These are phyloP conservation scores for Brenthis ino DNA, from an alignment of 2,888 invertebrate genomes.

Conservation along the genomic window DNA sequence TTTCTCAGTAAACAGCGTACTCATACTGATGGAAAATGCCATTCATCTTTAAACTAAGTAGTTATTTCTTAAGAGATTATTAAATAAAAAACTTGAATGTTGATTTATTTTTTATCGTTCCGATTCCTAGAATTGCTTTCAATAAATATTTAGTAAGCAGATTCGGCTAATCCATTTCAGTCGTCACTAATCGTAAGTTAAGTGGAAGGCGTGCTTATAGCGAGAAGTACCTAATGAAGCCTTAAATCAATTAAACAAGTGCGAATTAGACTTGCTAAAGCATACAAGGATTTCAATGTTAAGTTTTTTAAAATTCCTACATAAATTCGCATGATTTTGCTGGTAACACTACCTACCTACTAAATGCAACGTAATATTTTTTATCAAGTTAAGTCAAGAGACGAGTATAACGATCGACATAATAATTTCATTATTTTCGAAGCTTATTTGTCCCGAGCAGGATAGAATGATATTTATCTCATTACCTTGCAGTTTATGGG, in stretches of 20 bases:
- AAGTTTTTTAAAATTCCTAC: too few relatives aligned
- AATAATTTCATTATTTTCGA: too few relatives aligned
- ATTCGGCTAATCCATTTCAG: constrained; percentile 48
- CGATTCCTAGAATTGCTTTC: constrained; percentile 48
- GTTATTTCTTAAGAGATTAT: constrained; percentile 16
- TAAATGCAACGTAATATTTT: too few relatives aligned
- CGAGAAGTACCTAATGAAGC: constrained; percentile 23
- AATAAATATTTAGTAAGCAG: constrained; percentile 48
- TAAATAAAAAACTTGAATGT: constrained; percentile 24
- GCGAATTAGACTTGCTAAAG: neutral
- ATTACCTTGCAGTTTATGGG: too few relatives aligned
- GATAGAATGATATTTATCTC: too few relatives aligned
- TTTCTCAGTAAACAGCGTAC: neutral
- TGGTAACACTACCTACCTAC: too few relatives aligned
- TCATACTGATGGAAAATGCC: too few relatives aligned
- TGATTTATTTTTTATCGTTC: constrained; percentile 43
- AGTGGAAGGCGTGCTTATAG: constrained; percentile 40
- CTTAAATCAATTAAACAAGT: constrained; percentile 26
- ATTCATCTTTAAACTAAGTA: neutral
- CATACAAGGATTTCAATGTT: neutral
- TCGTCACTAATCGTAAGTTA: constrained; percentile 42
- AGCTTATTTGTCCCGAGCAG: too few relatives aligned
- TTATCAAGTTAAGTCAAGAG: too few relatives aligned
- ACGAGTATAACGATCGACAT: too few relatives aligned
- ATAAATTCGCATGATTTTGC: neutral